Conservation (phyloP, 2,888 invertebrate species). For the Meliscaeva auricollis region DNA sequence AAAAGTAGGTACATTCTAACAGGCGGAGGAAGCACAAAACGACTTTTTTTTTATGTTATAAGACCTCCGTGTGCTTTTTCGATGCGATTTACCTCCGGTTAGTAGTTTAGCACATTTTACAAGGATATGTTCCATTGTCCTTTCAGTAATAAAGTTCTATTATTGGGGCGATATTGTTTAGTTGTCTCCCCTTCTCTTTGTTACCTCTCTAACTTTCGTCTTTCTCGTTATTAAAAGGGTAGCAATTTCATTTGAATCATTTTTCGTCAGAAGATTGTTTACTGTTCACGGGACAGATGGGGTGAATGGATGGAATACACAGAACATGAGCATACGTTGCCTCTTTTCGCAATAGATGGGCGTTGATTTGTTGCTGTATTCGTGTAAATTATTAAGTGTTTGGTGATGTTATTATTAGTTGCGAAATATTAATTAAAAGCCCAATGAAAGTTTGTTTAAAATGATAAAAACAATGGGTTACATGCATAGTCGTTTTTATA, state of each 20-base stretch:
- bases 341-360: constrained; percentile 13
- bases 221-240: constrained; percentile 39
- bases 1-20: neutral
- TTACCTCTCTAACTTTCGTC: constrained; percentile 1
- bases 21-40: neutral
- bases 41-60: constrained; percentile 23
- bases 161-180: constrained; percentile 72
- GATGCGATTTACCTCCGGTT: constrained; percentile 56
- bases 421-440: too few relatives aligned
- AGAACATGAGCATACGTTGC: constrained; percentile 24
- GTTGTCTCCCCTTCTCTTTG: constrained; percentile 41
- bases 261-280: constrained; percentile 62
- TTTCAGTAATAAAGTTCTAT: constrained; percentile 71
- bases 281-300: constrained; percentile 10
- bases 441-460: too few relatives aligned
- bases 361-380: constrained; percentile 49
- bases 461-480: too few relatives aligned
- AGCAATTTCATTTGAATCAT: constrained; percentile 73
- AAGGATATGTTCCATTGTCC: constrained; percentile 66
- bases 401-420: too few relatives aligned
- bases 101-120: constrained; percentile 64
- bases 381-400: neutral
- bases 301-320: neutral
- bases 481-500: too few relatives aligned
- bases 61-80: constrained; percentile 42